Percentiles rank a stretch among this genome's conserved stretches.
phyloP scores from a whole-genome alignment of 2,888 invertebrate genomes.

The Euplagia quadripunctaria region DNA sequence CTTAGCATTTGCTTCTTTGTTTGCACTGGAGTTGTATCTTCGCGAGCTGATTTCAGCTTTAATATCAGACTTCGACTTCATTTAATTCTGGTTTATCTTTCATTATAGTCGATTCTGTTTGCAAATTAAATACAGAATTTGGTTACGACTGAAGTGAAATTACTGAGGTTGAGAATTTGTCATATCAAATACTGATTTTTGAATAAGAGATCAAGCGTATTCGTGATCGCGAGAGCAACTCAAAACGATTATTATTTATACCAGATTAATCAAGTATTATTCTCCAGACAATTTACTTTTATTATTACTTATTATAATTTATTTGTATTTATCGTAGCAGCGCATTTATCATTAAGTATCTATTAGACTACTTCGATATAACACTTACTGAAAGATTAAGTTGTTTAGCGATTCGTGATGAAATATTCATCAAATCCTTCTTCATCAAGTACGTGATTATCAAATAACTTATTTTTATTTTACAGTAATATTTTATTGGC shows the following conservation, averaged over 20 bases:
- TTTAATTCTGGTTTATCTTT: slow-evolving; percentile 18
- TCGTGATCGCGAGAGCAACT: neutral
- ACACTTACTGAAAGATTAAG: too few species aligned
- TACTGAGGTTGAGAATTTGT: neutral
- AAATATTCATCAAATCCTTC: too few species aligned
- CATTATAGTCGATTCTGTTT: slow-evolving; percentile 6
- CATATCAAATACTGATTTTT: neutral
- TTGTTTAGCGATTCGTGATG: too few species aligned
- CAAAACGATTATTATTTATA: neutral
- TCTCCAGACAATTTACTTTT: neutral
- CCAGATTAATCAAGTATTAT: neutral
- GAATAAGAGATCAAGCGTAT: neutral
- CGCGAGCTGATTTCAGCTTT: slow-evolving; percentile 49
- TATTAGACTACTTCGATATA: too few species aligned
- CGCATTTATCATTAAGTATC: neutral
- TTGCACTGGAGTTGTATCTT: slow-evolving; percentile 46
- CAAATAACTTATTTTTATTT: too few species aligned
- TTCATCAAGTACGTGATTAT: too few species aligned
- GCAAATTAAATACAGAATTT: neutral
- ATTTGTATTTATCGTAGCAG: neutral
- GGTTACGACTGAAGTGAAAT: neutral
- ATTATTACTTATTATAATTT: too few species aligned
- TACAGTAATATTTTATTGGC: too few species aligned
- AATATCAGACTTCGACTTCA: slow-evolving; percentile 33
- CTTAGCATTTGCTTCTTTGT: slow-evolving; percentile 77